Conservation (phyloP, 2,113 vertebrate genomes). For the Amphilophus citrinellus region DNA sequence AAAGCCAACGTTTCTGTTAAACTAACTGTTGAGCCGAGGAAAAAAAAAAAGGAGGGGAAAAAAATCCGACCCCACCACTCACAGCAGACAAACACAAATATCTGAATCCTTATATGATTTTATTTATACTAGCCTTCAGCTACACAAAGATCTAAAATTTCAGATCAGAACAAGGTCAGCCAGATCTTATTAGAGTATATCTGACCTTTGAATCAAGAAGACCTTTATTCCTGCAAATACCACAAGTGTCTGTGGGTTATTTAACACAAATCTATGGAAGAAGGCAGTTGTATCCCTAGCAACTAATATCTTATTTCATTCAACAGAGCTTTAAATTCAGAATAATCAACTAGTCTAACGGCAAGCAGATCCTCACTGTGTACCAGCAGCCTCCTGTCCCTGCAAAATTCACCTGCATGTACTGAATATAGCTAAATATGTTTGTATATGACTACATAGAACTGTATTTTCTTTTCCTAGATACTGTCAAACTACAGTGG, state of each 20-base stretch:
- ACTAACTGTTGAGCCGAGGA: conserved; percentile 10
- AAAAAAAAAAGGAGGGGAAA: background rate
- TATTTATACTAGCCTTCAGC: background rate
- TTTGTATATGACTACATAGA: background rate
- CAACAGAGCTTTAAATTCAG: background rate
- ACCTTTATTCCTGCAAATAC: background rate
- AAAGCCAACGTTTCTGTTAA: conserved; percentile 36
- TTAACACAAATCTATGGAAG: background rate
- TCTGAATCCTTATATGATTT: background rate
- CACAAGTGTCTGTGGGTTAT: background rate
- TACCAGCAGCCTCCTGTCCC: background rate
- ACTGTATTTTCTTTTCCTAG: background rate
- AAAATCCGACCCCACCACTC: conserved; percentile 1
- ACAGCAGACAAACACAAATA: background rate
- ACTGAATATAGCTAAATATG: background rate
- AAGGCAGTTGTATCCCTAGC: background rate
- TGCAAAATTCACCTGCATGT: no score
- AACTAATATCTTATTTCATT: background rate
- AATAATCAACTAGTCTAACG: background rate
- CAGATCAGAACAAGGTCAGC: conserved; percentile 3
- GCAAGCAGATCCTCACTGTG: background rate
- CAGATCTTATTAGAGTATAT: background rate
- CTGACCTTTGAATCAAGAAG: background rate
- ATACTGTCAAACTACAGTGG: background rate
- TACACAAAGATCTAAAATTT: background rate